Evolutionary conservation across 2,888 invertebrate species (phyloP), one percentile per base, ranked within the genome.

Genomic region (Hesperia comma): DNA sequence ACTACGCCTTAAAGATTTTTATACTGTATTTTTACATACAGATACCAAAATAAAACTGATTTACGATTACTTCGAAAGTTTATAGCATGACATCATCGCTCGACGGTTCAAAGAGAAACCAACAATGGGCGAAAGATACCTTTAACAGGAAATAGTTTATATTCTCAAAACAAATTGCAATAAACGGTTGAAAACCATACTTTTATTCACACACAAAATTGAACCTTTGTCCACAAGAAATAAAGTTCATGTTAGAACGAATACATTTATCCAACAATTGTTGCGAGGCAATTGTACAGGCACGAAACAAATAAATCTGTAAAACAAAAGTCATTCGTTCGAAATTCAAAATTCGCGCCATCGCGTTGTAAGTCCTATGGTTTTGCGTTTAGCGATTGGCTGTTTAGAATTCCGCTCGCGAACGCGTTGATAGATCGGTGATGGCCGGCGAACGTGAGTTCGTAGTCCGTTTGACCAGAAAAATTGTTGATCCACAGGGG

Each of bases 91-190:
- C 87, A 86, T 88, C 89, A 90, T 76, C 81, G 72, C 66, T 73
- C 73, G 74, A 40, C 53, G 21, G 57, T 60, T 61, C 80, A 84
- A 82, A 86, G 79, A 85, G 82, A 87, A 82, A 85, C 80, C 80
- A 81, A 83, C 86, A 87, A 87, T 86, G 84, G 82, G 78, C 84
- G 82, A 86, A 86, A 87, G 83, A 85, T 77, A 82, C 79, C 77
- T 80, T 84, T 85, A 85, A 85, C 90, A 90, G 90, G 90, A 90
- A 90, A 90, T 90, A 87, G 86, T 90, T 88, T 82, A 87, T 88
- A 88, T 87, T 86, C 86, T 85, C 79, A 81, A 85, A 85, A 86
- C 87, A 88, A 74, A 87, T 85, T 81, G 84, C 85, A 81, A 83
- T 86, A 85, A 87, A 87, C 79, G 76, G 75, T 82, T 76, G 72